phyloP scores from a whole-genome alignment of 2,113 vertebrate species.

The Toxotes jaculatrix region DNA sequence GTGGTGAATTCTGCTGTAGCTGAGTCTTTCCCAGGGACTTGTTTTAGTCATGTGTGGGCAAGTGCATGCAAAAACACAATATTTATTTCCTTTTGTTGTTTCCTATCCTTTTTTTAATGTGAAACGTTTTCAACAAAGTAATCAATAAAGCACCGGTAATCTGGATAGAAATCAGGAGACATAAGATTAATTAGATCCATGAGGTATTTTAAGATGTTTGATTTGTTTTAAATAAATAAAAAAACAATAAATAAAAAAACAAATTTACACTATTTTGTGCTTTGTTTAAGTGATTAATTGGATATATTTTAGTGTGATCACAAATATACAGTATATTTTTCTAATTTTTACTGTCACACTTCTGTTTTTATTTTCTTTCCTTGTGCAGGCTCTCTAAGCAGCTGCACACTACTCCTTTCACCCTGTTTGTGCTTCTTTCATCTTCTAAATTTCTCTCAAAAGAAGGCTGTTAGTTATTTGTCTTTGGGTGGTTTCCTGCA shows the following conservation, averaged over 20 bases:
- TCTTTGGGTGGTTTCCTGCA: conserved; percentile 72
- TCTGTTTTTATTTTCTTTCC: not conserved
- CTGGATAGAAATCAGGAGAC: conserved; percentile 23
- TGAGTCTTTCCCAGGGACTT: conserved; percentile 57
- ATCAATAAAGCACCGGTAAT: conserved; percentile 23
- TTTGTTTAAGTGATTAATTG: not conserved
- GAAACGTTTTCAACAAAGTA: conserved; percentile 20
- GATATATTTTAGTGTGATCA: too few relatives aligned
- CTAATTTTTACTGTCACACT: not conserved
- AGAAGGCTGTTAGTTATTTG: conserved; percentile 60
- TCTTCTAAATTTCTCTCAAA: conserved; percentile 44
- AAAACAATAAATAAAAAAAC: too few relatives aligned
- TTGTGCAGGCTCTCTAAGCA: not conserved
- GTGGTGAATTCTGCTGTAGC: conserved; percentile 55
- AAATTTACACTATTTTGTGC: not conserved
- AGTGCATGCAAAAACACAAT: conserved; percentile 27
- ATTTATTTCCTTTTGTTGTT: conserved; percentile 25
- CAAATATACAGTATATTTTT: not conserved
- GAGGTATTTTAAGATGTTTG: conserved; percentile 13
- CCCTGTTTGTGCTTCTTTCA: conserved; percentile 7
- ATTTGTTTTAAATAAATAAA: conserved; percentile 27
- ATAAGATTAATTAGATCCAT: conserved; percentile 14
- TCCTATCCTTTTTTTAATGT: conserved; percentile 19
- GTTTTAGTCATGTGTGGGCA: conserved; percentile 47
- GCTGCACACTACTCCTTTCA: not conserved